These are phyloP conservation scores for Elaphurus davidianus DNA, from an alignment of 2,113 vertebrate species.

Conservation along the genomic window DNA sequence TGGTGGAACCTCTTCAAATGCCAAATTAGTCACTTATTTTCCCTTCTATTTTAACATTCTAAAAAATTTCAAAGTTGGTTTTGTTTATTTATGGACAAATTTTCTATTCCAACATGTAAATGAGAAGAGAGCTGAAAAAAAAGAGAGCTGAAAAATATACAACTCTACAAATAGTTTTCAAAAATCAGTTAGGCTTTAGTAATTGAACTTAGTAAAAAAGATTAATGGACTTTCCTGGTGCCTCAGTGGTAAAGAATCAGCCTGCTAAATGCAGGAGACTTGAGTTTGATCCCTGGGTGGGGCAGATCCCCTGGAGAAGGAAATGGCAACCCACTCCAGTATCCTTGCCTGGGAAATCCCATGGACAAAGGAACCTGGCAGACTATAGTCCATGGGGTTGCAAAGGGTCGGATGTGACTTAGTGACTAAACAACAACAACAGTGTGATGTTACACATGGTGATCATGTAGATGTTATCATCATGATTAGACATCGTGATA, in stretches of 20 bases:
- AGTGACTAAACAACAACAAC: background rate
- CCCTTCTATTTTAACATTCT: conserved; percentile 16
- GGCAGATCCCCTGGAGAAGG: background rate
- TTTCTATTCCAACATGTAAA: conserved; percentile 18
- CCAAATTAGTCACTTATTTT: background rate
- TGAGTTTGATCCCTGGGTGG: background rate
- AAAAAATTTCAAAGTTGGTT: background rate
- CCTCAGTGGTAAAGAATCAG: background rate
- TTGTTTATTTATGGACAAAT: conserved; percentile 16
- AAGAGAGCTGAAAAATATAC: background rate
- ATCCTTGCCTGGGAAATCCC: background rate
- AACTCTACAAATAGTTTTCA: conserved; percentile 8
- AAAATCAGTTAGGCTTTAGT: background rate
- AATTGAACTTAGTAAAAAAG: background rate
- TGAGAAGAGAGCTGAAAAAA: background rate
- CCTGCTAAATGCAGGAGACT: background rate
- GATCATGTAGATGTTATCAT: background rate
- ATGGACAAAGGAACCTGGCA: background rate
- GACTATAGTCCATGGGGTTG: background rate
- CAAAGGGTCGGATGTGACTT: background rate
- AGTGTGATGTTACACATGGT: background rate
- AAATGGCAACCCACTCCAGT: background rate
- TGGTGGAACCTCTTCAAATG: background rate
- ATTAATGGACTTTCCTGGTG: background rate
- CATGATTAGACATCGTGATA: background rate